Conservation (phyloP, 2,888 invertebrate genomes). For the Schizaphis graminum region DNA sequence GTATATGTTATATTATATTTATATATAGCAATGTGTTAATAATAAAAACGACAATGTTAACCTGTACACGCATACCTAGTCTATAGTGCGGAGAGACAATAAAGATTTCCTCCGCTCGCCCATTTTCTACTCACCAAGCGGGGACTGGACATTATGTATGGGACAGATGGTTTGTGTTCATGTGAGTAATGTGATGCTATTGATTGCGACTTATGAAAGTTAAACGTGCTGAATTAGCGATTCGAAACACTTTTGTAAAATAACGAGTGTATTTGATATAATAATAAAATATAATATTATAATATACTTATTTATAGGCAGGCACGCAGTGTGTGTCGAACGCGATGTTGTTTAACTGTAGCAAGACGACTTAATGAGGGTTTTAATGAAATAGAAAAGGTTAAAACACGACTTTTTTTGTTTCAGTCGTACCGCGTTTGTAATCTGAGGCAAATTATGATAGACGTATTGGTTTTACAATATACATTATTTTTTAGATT, state of each 20-base stretch:
- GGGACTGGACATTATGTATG: neutral
- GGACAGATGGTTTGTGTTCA: neutral
- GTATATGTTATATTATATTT: neutral
- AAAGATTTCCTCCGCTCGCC: neutral
- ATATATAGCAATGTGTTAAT: neutral
- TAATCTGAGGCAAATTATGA: neutral
- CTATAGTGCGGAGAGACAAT: neutral
- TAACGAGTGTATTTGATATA: neutral
- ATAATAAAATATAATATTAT: neutral
- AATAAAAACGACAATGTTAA: constrained; percentile 1
- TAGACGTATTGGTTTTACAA: neutral
- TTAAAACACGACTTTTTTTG: neutral
- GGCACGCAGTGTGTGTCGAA: neutral
- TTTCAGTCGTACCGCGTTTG: neutral
- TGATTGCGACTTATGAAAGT: neutral
- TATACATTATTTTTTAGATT: neutral
- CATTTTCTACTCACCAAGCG: neutral
- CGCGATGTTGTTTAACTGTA: neutral
- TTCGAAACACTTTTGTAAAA: neutral
- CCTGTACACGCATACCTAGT: neutral
- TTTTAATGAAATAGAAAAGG: neutral
- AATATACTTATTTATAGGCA: neutral
- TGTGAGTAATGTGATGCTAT: neutral
- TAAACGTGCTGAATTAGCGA: neutral
- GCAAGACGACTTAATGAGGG: neutral